These are phyloP conservation scores for Trissolcus basalis DNA, from an alignment of 1,140 invertebrate species.

Conservation along the genomic window DNA sequence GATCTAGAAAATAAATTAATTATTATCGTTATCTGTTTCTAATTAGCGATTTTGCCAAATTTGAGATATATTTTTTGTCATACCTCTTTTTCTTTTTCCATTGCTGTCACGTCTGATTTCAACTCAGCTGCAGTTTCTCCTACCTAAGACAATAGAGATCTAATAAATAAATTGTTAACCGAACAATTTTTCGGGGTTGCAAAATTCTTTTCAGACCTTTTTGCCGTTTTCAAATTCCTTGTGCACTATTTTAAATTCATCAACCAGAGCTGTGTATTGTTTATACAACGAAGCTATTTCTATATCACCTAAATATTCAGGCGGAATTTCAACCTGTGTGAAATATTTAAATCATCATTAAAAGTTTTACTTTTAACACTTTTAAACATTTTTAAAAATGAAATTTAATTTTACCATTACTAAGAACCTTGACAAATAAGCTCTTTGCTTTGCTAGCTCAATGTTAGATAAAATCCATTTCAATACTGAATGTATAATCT, in stretches of 20 bases:
- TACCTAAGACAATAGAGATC: conserved; percentile 45
- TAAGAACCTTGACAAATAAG: conserved; percentile 86
- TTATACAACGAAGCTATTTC: conserved; percentile 84
- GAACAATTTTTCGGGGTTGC: background rate
- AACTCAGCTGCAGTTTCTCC: conserved; percentile 79
- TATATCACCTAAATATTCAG: conserved; percentile 86
- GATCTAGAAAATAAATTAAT: conserved; percentile 72
- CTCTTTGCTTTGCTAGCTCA: conserved; percentile 85
- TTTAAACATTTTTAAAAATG: too few relatives aligned
- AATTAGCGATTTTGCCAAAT: too few relatives aligned
- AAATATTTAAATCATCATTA: too few relatives aligned
- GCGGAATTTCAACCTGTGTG: conserved; percentile 84
- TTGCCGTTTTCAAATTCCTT: conserved; percentile 83
- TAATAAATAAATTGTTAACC: background rate
- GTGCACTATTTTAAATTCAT: conserved; percentile 88
- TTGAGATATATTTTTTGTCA: conserved; percentile 18
- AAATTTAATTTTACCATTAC: conserved; percentile 82
- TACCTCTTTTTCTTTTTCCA: conserved; percentile 90
- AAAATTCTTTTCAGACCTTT: conserved; percentile 66
- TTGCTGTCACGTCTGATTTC: conserved; percentile 86
- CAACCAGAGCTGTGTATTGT: conserved; percentile 86
- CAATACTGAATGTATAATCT: conserved; percentile 85
- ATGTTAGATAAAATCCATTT: conserved; percentile 86
- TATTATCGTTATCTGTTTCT: background rate
- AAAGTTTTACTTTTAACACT: too few relatives aligned